Base-by-base conservation (phyloP, 2,888 invertebrate genomes). In the Andrena chrysosceles region DNA sequence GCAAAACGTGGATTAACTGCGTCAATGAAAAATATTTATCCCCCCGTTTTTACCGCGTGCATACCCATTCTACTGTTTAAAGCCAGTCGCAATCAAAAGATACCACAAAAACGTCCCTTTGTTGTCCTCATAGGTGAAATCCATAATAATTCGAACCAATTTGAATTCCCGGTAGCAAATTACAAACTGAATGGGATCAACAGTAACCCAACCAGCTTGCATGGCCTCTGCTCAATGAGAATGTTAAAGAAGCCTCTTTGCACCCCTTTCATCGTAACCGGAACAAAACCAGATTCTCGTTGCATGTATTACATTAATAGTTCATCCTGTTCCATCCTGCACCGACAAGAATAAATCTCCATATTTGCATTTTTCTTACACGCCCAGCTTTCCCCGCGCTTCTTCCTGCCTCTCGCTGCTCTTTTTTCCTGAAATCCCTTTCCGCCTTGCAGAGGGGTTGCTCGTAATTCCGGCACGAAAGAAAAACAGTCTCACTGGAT, bases 271-370 rank as follows among this genome's bases (percentile, higher is more conserved):
- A 2, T 23, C 7, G 20, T 52, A 8, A 2, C 20, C 7, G 54
- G 56, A 26, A 56, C 23, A 20, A 56, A 26, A 20, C 23, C 23
- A 56, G 23, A 20, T n/a, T 23, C 63, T 33, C 74, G 73, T 59
- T 74, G 76, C 75, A 77, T 42, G 80, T 60, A 72, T 77, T 62
- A 64, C 77, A 31, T 79, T 81, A 87, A 87, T 81, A 85, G 60
- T 72, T 64, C 26, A 56, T 74, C 35, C 73, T 74, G 71, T 62
- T 33, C 48, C 64, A 16, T 26, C 60, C n/a, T 70, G 52, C 69
- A 69, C 76, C 66, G 84, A 78, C 70, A 64, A 67, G 81, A 78
- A 81, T 87, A 84, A 82, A 87, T 87, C 82, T 87, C 84, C 87
- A 82, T 82, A 81, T 76, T 79, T 75, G 66, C 84, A 74, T 84